These are phyloP conservation scores for Hemibagrus guttatus DNA, from an alignment of 2,797 vertebrate species.

Conservation along the genomic window DNA sequence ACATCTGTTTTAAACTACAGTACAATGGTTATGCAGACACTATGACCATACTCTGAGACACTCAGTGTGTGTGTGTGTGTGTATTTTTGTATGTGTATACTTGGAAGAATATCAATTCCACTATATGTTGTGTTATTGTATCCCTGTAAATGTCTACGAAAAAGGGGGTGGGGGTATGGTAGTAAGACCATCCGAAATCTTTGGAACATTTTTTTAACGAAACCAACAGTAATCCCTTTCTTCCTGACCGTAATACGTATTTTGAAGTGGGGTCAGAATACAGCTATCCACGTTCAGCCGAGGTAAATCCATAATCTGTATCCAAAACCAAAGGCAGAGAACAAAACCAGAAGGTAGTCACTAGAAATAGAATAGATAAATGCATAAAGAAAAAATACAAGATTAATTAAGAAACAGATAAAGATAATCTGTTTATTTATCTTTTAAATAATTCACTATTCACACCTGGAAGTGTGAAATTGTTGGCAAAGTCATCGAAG, in stretches of 20 bases:
- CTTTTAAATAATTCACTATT: not conserved
- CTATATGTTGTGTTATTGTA: not conserved
- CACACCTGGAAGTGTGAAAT: not conserved
- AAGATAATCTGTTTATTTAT: not conserved
- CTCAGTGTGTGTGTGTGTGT: not conserved
- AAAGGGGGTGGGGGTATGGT: not conserved
- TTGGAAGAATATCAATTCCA: not conserved
- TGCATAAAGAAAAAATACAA: not conserved
- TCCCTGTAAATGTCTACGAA: not conserved
- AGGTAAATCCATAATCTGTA: not conserved
- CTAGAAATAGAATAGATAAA: not conserved
- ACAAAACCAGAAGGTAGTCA: not conserved
- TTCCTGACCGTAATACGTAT: not conserved
- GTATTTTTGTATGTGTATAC: not conserved
- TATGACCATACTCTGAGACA: not conserved
- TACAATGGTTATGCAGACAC: not conserved
- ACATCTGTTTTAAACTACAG: not conserved
- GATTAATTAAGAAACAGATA: not conserved
- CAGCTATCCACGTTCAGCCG: not conserved
- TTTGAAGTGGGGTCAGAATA: not conserved
- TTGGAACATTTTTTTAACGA: not conserved
- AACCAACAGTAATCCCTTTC: not conserved
- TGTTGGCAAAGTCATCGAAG: constrained; percentile 1
- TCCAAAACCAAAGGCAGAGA: not conserved
- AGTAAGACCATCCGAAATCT: not conserved